phyloP scores from a whole-genome alignment of 2,797 vertebrate species.

The Pterois miles region DNA sequence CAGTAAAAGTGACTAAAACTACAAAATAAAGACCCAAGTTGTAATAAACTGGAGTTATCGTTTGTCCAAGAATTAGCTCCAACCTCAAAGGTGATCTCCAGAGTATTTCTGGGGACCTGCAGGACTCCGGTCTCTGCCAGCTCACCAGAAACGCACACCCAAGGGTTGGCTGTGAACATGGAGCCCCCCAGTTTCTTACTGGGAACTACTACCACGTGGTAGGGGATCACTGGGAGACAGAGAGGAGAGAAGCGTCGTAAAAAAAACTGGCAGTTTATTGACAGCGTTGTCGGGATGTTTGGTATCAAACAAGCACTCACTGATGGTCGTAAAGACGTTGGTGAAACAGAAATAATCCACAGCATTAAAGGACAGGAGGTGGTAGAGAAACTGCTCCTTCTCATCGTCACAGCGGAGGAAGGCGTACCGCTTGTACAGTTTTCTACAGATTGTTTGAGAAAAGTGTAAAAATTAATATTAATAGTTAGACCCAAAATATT shows the following conservation, averaged over 20 bases:
- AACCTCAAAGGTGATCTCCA: slow-evolving; percentile 99
- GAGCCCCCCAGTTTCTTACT: slow-evolving; percentile 98
- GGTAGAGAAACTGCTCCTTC: slow-evolving; percentile 99
- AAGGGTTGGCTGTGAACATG: slow-evolving; percentile 99
- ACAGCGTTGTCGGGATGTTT: not conserved
- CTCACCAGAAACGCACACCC: slow-evolving; percentile 98
- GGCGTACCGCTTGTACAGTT: slow-evolving; percentile 97
- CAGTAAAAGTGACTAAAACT: not conserved
- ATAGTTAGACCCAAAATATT: not conserved
- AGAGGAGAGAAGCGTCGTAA: slow-evolving; percentile 9
- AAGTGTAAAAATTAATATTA: not conserved
- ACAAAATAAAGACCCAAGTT: not conserved
- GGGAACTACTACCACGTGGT: slow-evolving; percentile 94
- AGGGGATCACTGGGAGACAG: slow-evolving; percentile 92
- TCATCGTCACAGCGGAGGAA: slow-evolving; percentile 98
- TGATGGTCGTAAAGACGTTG: slow-evolving; percentile 98
- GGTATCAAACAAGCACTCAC: slow-evolving; percentile 82
- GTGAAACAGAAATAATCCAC: slow-evolving; percentile 99
- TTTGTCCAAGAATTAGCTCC: slow-evolving; percentile 40
- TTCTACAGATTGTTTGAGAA: slow-evolving; percentile 80
- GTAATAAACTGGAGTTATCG: not conserved
- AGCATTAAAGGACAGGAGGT: slow-evolving; percentile 97
- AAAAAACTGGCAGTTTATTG: not conserved
- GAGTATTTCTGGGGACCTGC: slow-evolving; percentile 93
- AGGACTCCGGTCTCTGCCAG: slow-evolving; percentile 95